phyloP scores from a whole-genome alignment of 2,797 vertebrate species.

The Dendrocincla fuliginosa region DNA sequence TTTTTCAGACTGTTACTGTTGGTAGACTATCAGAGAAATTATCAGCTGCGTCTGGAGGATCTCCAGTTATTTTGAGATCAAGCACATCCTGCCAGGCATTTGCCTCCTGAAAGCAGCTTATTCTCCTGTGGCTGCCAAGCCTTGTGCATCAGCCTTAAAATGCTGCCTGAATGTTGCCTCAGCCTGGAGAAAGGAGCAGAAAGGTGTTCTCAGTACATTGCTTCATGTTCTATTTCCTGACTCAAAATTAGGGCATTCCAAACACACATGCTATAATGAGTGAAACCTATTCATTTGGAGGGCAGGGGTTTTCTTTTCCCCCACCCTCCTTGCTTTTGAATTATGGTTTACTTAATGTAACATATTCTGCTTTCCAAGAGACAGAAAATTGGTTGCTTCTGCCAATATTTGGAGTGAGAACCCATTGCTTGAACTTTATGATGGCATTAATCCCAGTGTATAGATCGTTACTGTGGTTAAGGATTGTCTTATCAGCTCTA shows the following conservation, averaged over 20 bases:
- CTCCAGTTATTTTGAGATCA: background rate
- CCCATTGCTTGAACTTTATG: conserved; percentile 57
- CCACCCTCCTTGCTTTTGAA: background rate
- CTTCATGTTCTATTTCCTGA: background rate
- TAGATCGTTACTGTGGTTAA: conserved; percentile 62
- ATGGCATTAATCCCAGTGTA: conserved; percentile 51
- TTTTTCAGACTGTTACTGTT: background rate
- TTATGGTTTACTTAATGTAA: conserved; percentile 49
- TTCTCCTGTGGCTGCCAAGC: background rate
- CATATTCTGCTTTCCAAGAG: conserved; percentile 51
- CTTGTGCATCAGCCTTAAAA: background rate
- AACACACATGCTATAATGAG: background rate
- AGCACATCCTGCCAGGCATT: background rate
- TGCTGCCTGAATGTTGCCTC: background rate
- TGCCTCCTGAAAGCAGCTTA: background rate
- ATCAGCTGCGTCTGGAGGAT: background rate
- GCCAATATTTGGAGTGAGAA: conserved; percentile 61
- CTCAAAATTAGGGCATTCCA: background rate
- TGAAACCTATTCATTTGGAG: background rate
- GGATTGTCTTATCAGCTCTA: conserved; percentile 43
- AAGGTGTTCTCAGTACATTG: background rate
- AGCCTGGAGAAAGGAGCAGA: background rate
- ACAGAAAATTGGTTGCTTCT: conserved; percentile 66
- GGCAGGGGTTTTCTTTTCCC: background rate
- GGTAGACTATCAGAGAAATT: background rate